Evolutionary conservation across 2,113 vertebrate species (phyloP), one percentile per base, ranked within the genome.

Genomic region (Camelus bactrianus): DNA sequence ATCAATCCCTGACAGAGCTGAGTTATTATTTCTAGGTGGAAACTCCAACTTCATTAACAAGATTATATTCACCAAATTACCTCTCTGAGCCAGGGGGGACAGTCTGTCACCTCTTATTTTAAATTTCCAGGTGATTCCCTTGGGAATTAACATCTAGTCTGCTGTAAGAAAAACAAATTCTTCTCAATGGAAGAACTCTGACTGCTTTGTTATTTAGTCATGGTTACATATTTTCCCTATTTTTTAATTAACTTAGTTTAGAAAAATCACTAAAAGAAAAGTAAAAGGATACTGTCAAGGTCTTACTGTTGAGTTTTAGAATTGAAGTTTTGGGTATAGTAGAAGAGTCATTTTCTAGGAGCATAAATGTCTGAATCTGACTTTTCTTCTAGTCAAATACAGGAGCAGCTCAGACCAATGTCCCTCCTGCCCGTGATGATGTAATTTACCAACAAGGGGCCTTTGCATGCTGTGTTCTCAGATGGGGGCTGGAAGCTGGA

Each of bases 21-120:
- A 92, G 58, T 70, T 96, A 80, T 92, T 93, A 69, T 89, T 95
- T 96, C 52, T 92, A 89, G 84, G 67, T 93, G 72, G 72, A 96
- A 89, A 95, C 82, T 89, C 56, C 64, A 86, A 76, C 35, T 91
- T 91, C 48, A 89, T 89, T 97, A 96, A 89, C 10, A 9, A 46
- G 24, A 93, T 80, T 67, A 70, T 95, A 89, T 93, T 89, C 85
- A n/a, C 67, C 60, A 95, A 91, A 97, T 93, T 76, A 92, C 24
- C 9, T 91, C 54, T 94, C 58, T 81, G 82, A 92, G 79, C 67
- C 79, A 77, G 22, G 42, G 12, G 72, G 54, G 46, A 84, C 4
- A 84, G 50, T 35, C 77, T 96, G 60, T 62, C 48, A 92, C 50
- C 48, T 95, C 58, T 9, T 62, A 10, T 91, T 85, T 58, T 85